Base-by-base conservation (phyloP, 1,140 invertebrate species). In the Thaumetopoea pityocampa region DNA sequence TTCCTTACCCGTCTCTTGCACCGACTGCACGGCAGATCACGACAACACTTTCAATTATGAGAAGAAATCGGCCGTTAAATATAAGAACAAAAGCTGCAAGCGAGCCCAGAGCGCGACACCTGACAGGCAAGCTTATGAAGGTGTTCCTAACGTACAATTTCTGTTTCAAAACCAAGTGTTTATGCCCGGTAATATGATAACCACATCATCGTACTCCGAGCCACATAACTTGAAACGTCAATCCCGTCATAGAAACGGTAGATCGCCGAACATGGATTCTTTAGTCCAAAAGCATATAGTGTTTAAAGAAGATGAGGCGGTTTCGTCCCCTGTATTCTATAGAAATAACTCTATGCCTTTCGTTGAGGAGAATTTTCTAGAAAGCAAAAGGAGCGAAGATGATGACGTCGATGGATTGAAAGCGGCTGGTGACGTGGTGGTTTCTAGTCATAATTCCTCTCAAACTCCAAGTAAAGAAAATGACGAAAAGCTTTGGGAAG, bases 151-250 rank as follows among this genome's bases (percentile, higher is more conserved):
- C 33, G 79, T 86, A 59, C 80, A 85, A 35, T 85, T 86, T 50
- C 60, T 84, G 1, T 85, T 85, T 38, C 73, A 79, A 55, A 85
- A 85, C 29, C 80, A 85, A 52, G 77, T 86, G 5, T 85, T 84
- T 29, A 78, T 85, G 78, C 73, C 76, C 5, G 76, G 77, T 0
- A 78, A 77, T 44, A 29, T 77, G 37, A 67, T 66, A 12, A 40
- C 53, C 2, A 43, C 46, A 6, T 28, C 53, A 0, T 63, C 73
- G 0, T 77, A 63, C 27, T 71, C 80, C 1, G 80, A 84, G 32
- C 73, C 77, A 3, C 53, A 55, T 2, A 67, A 56, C 37, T 37
- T 35, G 1, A 61, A 48, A 27, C 50, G 54, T 7, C 34, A 45
- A n/a, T 47, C 43, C 10, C 44, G 40, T 1, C 50, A 50, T 2